A percentile compares a stretch with the other conserved stretches of the same genome.
Evolutionary conservation across 2,113 vertebrate genomes (phyloP).

Genomic region (Peromyscus polionotus): DNA sequence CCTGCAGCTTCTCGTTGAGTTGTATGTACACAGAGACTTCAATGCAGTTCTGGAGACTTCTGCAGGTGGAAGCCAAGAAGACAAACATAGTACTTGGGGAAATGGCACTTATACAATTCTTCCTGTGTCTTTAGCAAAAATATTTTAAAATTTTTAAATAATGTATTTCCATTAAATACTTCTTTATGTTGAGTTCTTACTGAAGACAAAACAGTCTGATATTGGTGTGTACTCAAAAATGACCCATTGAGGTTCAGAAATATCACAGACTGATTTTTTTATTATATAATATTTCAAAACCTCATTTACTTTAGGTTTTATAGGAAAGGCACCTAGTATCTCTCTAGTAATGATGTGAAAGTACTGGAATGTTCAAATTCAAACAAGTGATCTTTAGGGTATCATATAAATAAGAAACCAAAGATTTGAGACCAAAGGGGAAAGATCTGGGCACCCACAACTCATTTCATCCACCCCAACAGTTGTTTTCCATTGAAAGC

Average conservation of each 20-base stretch:
- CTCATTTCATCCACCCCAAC: background rate
- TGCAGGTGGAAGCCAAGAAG: background rate
- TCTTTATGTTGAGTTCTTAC: background rate
- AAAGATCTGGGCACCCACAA: background rate
- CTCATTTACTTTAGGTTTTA: background rate
- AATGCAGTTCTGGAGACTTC: background rate
- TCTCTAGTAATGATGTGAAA: background rate
- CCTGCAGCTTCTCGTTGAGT: background rate
- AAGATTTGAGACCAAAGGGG: background rate
- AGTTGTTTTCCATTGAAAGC: background rate
- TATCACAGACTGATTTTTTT: background rate
- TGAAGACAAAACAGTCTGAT: background rate
- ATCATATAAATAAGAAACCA: background rate
- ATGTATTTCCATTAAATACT: background rate
- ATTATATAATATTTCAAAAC: slow-evolving; percentile 13
- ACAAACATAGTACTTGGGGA: background rate
- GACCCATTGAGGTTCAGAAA: background rate
- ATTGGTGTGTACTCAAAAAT: background rate
- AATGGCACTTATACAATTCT: background rate
- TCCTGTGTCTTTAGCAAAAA: slow-evolving; percentile 21
- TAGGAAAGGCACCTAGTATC: background rate
- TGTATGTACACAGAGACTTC: background rate
- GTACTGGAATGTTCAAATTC: background rate
- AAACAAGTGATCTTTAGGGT: background rate
- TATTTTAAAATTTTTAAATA: background rate